Evolutionary conservation across 2,113 vertebrate genomes (phyloP), one percentile per base, ranked within the genome.

Genomic region (Stegastes partitus): DNA sequence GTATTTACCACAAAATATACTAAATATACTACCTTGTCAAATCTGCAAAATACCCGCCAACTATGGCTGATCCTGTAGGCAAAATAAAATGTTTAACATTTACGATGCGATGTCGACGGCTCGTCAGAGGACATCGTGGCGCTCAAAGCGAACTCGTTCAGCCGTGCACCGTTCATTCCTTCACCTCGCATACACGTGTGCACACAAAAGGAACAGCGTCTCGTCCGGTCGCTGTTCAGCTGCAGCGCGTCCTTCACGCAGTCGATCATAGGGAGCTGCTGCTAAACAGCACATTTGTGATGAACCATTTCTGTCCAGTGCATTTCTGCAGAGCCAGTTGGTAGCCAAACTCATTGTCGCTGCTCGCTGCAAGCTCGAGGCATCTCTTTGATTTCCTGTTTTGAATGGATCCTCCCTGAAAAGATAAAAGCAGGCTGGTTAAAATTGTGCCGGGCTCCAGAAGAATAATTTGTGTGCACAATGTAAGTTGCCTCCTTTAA

Each of bases 311-410:
- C 82, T 99, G 98, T 84, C 97, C 97, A 0, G 95, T 95, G 94
- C 98, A 99, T 91, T 96, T 97, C 93, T 99, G 97, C 72, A 99
- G 94, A 72, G 96, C 94, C 71, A 99, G 95, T 28, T 98, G 96
- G 93, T 95, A 99, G 44, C 97, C 97, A 19, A 98, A 99, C 82
- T 98, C 97, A 50, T 92, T 95, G 71, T 98, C 97, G 1, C 79
- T 96, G 93, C 94, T 97, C 72, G 95, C 95, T 90, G 97, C 95
- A n/a, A 99, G 89, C 92, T 99, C 98, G 66, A 99, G 94, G 83
- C 98, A 99, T 89, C 97, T 94, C 93, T 97, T 99, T 87, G 98
- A 99, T 93, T 98, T 98, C 90, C 93, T 96, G 94, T 99, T 99
- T 95, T 99, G 97, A 93, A 99, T 97, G 86, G 96, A 92, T 79